These are phyloP conservation scores for Crocuta crocuta DNA, from an alignment of 2,113 vertebrate genomes.

Conservation along the genomic window DNA sequence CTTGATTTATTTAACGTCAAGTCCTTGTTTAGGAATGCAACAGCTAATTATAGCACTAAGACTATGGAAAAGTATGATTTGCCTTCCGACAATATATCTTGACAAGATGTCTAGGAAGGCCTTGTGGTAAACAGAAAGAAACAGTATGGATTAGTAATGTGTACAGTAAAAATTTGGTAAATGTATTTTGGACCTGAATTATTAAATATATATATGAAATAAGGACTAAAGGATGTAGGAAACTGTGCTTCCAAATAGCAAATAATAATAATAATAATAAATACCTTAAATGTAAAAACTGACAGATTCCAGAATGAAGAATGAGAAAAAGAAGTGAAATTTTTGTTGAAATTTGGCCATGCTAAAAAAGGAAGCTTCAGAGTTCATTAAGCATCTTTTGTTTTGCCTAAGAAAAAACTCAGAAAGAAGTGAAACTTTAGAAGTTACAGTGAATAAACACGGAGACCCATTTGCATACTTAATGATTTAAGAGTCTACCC, in stretches of 20 bases:
- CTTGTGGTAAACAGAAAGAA: neutral
- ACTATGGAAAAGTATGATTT: neutral
- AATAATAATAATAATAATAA: too few species aligned
- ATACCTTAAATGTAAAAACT: conserved; percentile 14
- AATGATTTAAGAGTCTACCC: neutral
- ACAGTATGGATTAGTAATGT: neutral
- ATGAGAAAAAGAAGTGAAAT: conserved; percentile 9
- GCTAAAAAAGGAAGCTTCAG: conserved; percentile 15
- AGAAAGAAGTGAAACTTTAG: conserved; percentile 45
- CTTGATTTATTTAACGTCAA: conserved; percentile 40
- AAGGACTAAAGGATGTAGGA: neutral
- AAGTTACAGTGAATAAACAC: neutral
- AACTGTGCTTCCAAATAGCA: neutral
- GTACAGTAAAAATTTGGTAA: neutral
- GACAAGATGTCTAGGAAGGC: neutral
- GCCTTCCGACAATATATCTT: conserved; percentile 6
- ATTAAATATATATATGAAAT: neutral
- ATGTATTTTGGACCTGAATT: neutral
- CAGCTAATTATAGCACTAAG: conserved; percentile 37
- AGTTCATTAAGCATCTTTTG: conserved; percentile 4
- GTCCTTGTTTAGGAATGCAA: neutral
- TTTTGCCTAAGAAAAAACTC: conserved; percentile 46
- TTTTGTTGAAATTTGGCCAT: neutral
- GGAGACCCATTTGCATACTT: neutral
- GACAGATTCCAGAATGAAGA: neutral